These are phyloP conservation scores for Tridacna crocea DNA, from an alignment of 2,888 invertebrate genomes.

Conservation along the genomic window DNA sequence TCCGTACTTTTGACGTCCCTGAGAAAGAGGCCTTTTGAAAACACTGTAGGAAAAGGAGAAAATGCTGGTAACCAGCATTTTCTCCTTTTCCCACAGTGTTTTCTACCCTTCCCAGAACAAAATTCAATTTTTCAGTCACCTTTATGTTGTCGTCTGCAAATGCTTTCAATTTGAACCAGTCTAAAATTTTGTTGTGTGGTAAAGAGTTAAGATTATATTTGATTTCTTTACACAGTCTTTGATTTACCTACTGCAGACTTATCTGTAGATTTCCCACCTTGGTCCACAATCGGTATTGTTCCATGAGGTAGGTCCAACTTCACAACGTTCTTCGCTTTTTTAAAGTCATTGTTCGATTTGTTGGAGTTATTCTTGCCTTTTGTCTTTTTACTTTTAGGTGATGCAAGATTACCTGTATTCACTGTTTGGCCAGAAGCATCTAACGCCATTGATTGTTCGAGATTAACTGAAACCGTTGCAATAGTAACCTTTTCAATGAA, in stretches of 20 bases:
- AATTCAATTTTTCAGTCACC: no score
- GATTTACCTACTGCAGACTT: background rate
- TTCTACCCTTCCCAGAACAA: no score
- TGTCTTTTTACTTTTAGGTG: background rate
- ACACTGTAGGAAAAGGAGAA: no score
- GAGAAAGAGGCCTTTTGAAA: no score
- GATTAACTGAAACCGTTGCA: conserved; percentile 16
- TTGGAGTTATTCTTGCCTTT: background rate
- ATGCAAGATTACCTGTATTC: background rate
- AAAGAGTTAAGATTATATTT: no score
- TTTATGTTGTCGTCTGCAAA: no score
- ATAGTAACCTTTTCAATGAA: conserved; percentile 22
- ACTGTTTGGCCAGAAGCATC: conserved; percentile 7
- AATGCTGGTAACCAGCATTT: no score
- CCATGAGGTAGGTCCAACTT: background rate
- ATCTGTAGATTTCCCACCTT: background rate
- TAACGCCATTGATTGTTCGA: background rate
- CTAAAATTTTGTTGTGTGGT: no score
- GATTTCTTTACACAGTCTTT: background rate
- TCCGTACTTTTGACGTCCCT: no score
- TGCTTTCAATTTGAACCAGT: no score
- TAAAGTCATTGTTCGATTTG: background rate
- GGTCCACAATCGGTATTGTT: background rate
- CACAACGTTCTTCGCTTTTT: background rate
- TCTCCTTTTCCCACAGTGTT: no score